phyloP scores from a whole-genome alignment of 2,888 invertebrate species.

The Orthonychiurus folsomi region DNA sequence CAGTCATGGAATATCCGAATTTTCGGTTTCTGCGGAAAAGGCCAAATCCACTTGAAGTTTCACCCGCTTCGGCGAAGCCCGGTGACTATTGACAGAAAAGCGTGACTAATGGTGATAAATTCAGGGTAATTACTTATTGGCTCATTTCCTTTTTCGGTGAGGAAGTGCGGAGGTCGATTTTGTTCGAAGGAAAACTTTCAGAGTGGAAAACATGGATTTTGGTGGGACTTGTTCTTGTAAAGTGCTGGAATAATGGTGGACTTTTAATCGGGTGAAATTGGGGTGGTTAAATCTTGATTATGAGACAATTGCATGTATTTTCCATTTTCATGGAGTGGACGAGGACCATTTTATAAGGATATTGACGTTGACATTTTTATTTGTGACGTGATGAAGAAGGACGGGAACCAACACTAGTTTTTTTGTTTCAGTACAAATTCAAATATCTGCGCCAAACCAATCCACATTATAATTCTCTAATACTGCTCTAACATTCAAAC shows the following conservation, averaged over 20 bases:
- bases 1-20: too few species aligned
- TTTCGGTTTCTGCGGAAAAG: neutral
- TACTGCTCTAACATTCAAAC: too few species aligned
- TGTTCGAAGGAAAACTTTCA: neutral
- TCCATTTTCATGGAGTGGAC: neutral
- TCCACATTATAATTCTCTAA: too few species aligned
- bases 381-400: neutral
- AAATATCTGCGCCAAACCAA: too few species aligned
- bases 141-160: slow-evolving; percentile 12
- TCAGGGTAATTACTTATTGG: slow-evolving; percentile 26
- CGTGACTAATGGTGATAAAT: slow-evolving; percentile 36
- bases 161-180: neutral
- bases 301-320: neutral
- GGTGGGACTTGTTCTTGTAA: too few species aligned
- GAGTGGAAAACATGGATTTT: neutral
- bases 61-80: too few species aligned
- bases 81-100: slow-evolving; percentile 21
- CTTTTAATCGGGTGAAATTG: neutral
- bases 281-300: neutral
- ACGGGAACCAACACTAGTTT: too few species aligned
- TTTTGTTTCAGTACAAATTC: too few species aligned
- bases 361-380: neutral
- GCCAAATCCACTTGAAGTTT: neutral
- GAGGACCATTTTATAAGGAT: neutral
- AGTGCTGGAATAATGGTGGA: neutral